Evolutionary conservation across 1,140 invertebrate genomes (phyloP), one percentile per base, ranked within the genome.

Genomic region (Drosophila micromelanica): DNA sequence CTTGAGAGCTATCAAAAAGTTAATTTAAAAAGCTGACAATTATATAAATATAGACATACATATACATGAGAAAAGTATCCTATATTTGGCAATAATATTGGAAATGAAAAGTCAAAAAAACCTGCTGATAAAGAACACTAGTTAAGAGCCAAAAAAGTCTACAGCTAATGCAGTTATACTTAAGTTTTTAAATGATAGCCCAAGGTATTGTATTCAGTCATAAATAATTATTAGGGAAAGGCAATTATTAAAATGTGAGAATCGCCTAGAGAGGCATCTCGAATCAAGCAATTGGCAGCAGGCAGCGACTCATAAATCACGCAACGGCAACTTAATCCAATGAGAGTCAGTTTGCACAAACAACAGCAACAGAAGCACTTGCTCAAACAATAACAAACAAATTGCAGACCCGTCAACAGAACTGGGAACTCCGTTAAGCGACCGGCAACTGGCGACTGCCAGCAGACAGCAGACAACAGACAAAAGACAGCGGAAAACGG

Each of bases 381-480:
- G 49, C 49, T 15, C 40, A 57, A 59, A 60, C 56, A 69, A 32
- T 37, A 69, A 70, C 57, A 57, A 69, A 69, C 59, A 56, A 73
- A 62, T 60, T 73, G 23, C 51, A 37, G 57, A 49, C 20, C 46
- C 46, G 46, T 30, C 42, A 35, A 38, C 46, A 15, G 30, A 49
- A 40, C 46, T 37, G 40, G 40, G n/a, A 43, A 72, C 17, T 27
- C 27, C 12, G 55, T 27, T 45, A 57, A 54, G 52, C 43, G 51
- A 62, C 38, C 27, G 51, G 35, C 74, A 42, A 54, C 63, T 52
- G 54, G 38, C 37, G 54, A 76, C 48, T 46, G 77, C 23, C 60
- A 49, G 32, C 48, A 48, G 48, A 30, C 23, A 60, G 45, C 46
- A 8, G 32, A 35, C 6, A 35, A 2, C 17, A 17, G 17, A 17